These are phyloP conservation scores for Octodon degus DNA, from an alignment of 2,113 vertebrate species.

Conservation along the genomic window DNA sequence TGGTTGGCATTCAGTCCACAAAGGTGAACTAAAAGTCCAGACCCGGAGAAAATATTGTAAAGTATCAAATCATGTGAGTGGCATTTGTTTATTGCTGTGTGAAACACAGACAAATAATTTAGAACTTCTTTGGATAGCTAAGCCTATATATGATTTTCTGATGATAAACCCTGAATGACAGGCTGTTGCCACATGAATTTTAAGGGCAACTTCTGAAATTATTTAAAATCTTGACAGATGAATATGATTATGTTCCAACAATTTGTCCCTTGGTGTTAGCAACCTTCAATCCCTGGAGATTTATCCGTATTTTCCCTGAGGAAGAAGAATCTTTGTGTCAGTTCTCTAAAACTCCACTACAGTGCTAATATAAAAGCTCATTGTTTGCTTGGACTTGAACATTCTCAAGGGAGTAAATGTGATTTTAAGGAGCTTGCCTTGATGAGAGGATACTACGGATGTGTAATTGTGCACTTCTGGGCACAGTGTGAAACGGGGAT, in stretches of 20 bases:
- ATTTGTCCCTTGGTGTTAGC: constrained; percentile 14
- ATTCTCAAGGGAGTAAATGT: not conserved
- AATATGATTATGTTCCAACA: not conserved
- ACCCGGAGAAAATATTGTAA: not conserved
- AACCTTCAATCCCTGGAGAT: constrained; percentile 40
- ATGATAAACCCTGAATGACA: not conserved
- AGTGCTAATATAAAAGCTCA: not conserved
- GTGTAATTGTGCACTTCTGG: not conserved
- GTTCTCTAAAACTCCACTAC: not conserved
- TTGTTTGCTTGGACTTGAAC: not conserved
- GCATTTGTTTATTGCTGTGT: not conserved
- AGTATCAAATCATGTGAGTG: not conserved
- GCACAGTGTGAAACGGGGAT: not conserved
- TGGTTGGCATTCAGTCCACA: not conserved
- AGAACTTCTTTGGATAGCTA: not conserved
- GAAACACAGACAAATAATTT: not conserved
- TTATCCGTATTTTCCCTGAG: constrained; percentile 14
- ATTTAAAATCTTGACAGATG: not conserved
- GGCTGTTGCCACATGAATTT: not conserved
- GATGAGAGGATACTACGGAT: not conserved
- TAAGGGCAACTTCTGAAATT: constrained; percentile 39
- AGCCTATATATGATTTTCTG: not conserved
- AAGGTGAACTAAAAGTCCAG: constrained; percentile 24
- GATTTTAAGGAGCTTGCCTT: constrained; percentile 50
- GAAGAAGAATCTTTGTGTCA: constrained; percentile 1